A percentile compares a stretch with the other conserved stretches of the same genome.
These are phyloP conservation scores for Kryptolebias marmoratus DNA, from an alignment of 2,113 vertebrate species.

Conservation along the genomic window DNA sequence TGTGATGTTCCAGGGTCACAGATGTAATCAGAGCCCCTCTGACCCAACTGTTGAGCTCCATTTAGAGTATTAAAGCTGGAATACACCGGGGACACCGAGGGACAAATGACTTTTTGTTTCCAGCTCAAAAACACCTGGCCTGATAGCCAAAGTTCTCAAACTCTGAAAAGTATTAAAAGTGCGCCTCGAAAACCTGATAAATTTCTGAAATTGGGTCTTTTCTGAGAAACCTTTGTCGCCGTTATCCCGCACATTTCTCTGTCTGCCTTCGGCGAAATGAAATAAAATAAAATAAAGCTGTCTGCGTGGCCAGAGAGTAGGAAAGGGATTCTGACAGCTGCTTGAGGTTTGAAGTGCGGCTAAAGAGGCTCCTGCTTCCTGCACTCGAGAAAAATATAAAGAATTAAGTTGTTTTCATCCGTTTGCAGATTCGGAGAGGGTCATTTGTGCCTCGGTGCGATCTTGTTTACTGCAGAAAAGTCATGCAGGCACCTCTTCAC, in stretches of 20 bases:
- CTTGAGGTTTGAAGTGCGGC: constrained; percentile 22
- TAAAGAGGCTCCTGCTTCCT: constrained; percentile 21
- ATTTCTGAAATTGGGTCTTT: constrained; percentile 38
- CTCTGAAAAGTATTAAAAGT: constrained; percentile 52
- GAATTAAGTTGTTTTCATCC: constrained; percentile 62
- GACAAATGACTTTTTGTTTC: constrained; percentile 47
- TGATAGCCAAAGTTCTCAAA: constrained; percentile 49
- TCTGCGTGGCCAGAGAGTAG: background rate
- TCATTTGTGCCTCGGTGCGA: constrained; percentile 42
- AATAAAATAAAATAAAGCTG: constrained; percentile 13
- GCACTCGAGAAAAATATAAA: constrained; percentile 48
- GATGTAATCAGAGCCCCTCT: constrained; percentile 71
- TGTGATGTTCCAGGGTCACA: constrained; percentile 62
- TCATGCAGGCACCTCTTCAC: constrained; percentile 15
- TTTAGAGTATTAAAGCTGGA: constrained; percentile 62
- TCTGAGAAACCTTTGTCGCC: constrained; percentile 42
- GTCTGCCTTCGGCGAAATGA: background rate
- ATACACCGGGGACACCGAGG: constrained; percentile 45
- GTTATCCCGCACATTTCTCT: background rate
- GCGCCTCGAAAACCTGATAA: constrained; percentile 32
- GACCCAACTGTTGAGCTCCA: constrained; percentile 63
- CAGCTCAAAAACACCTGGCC: constrained; percentile 28
- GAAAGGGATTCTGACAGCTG: constrained; percentile 39
- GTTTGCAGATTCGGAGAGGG: constrained; percentile 45
- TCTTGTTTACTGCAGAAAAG: constrained; percentile 24